These are phyloP conservation scores for Nomada fabriciana DNA, from an alignment of 2,888 invertebrate species.

Conservation along the genomic window DNA sequence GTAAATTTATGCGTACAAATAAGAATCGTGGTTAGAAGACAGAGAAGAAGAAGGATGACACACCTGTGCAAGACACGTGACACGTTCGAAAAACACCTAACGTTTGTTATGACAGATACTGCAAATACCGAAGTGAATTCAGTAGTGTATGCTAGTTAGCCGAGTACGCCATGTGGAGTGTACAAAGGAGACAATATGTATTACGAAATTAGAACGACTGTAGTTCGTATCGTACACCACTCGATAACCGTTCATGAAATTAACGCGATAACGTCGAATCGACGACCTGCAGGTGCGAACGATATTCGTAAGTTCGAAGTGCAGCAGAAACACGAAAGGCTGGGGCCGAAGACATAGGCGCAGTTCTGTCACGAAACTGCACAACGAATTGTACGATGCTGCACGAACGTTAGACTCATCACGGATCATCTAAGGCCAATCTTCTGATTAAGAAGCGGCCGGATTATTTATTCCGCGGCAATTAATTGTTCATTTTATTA, in stretches of 20 bases:
- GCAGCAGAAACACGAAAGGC: neutral
- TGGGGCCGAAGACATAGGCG: neutral
- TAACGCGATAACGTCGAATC: slow-evolving; percentile 15
- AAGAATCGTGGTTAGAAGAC: neutral
- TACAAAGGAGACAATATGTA: slow-evolving; percentile 34
- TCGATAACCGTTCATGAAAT: slow-evolving; percentile 35
- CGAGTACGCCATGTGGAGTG: slow-evolving; percentile 10
- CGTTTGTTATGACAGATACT: slow-evolving; percentile 40
- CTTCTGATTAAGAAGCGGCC: neutral
- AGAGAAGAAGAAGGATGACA: slow-evolving; percentile 22
- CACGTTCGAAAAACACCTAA: slow-evolving; percentile 20
- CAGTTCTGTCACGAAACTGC: neutral
- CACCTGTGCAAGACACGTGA: slow-evolving; percentile 48
- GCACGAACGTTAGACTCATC: neutral
- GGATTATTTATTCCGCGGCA: neutral
- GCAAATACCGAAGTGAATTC: slow-evolving; percentile 38
- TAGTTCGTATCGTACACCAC: slow-evolving; percentile 8
- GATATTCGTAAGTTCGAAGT: neutral
- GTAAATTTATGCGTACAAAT: slow-evolving; percentile 29
- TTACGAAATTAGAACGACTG: slow-evolving; percentile 51
- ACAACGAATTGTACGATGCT: neutral
- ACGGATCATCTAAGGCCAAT: neutral
- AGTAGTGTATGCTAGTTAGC: slow-evolving; percentile 20
- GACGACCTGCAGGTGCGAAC: slow-evolving; percentile 6
- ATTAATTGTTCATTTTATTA: neutral